Evolutionary conservation across 2,797 vertebrate species (phyloP).

Genomic region (Epinephelus malabaricus): DNA sequence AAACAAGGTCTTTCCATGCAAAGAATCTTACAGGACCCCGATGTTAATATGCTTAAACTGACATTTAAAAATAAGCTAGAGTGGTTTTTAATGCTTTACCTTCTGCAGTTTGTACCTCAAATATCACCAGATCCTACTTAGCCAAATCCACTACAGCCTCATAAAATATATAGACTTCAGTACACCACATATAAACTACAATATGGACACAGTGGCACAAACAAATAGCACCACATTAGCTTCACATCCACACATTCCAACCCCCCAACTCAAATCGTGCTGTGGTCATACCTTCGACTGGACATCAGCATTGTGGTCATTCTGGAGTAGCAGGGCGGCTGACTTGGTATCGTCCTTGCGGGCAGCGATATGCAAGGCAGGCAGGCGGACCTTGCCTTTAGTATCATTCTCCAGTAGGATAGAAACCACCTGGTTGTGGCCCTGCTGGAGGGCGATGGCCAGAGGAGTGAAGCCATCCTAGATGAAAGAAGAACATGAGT

Average conservation of each 20-base stretch:
- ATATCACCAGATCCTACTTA: background rate
- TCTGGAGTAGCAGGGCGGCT: slow-evolving; percentile 96
- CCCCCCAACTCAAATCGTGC: accelerated
- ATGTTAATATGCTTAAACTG: slow-evolving; percentile 14
- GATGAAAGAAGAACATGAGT: background rate
- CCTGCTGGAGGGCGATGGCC: slow-evolving; percentile 97
- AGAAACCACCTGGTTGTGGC: slow-evolving; percentile 98
- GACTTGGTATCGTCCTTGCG: slow-evolving; percentile 99
- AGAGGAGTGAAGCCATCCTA: slow-evolving; percentile 98
- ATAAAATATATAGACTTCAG: background rate
- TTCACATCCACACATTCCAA: slow-evolving; percentile 32
- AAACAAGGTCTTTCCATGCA: slow-evolving; percentile 13
- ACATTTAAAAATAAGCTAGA: background rate
- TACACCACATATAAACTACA: slow-evolving; percentile 3
- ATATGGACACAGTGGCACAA: slow-evolving; percentile 27
- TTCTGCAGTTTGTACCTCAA: background rate
- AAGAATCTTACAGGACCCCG: background rate
- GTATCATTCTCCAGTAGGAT: slow-evolving; percentile 97
- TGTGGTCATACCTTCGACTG: slow-evolving; percentile 93
- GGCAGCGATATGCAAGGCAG: slow-evolving; percentile 96
- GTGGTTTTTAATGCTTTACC: background rate
- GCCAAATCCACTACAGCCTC: background rate
- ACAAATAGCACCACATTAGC: slow-evolving; percentile 37
- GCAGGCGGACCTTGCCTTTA: slow-evolving; percentile 97
- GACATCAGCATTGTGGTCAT: slow-evolving; percentile 97